phyloP scores from a whole-genome alignment of 2,888 invertebrate species.

The Melanostoma mellinum region DNA sequence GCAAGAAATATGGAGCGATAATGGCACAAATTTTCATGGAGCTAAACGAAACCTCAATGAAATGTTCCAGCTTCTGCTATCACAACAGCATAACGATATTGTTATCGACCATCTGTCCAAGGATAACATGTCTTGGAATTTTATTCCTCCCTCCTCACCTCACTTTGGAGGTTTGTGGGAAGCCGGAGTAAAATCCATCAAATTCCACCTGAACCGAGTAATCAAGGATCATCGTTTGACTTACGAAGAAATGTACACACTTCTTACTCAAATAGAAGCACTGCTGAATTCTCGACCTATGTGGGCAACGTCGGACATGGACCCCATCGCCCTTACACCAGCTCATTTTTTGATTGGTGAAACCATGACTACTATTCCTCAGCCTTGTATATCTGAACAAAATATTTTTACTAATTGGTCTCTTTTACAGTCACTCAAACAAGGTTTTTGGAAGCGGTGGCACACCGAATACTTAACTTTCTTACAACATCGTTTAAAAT shows the following conservation, averaged over 20 bases:
- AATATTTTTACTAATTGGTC: not conserved
- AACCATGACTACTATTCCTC: constrained; percentile 9
- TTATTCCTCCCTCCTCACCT: too few species aligned
- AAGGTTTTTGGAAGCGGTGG: constrained; percentile 5
- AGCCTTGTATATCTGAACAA: not conserved
- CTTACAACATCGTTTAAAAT: constrained; percentile 6
- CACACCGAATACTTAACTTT: too few species aligned
- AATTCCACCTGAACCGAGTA: too few species aligned
- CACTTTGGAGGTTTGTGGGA: too few species aligned
- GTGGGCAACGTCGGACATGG: constrained; percentile 6
- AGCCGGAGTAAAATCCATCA: too few species aligned
- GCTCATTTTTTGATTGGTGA: not conserved
- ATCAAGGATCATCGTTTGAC: too few species aligned
- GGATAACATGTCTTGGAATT: too few species aligned
- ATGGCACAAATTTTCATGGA: constrained; percentile 38
- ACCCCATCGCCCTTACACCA: not conserved
- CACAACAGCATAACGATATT: not conserved
- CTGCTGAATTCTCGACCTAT: too few species aligned
- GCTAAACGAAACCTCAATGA: not conserved
- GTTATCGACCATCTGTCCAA: too few species aligned
- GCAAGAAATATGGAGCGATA: constrained; percentile 45
- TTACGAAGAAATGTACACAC: too few species aligned
- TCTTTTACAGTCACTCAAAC: not conserved
- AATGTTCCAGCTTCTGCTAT: not conserved
- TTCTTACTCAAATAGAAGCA: constrained; percentile 11